Conservation (phyloP, 1,140 invertebrate species). For the Diuraphis noxia region DNA sequence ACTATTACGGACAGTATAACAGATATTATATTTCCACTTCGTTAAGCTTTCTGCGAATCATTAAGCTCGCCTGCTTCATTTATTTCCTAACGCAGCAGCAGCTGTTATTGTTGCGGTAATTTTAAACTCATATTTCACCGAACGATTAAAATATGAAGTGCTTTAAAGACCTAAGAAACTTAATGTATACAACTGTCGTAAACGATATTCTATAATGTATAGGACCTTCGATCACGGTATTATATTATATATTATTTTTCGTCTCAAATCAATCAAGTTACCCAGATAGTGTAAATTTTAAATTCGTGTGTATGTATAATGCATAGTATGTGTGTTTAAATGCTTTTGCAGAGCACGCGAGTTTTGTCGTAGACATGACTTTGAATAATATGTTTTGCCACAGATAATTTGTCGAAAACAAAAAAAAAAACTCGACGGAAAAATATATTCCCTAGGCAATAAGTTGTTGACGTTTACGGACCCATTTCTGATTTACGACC, state of each 20-base stretch:
- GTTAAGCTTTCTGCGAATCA: constrained; percentile 25
- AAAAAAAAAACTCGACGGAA: neutral
- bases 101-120: neutral
- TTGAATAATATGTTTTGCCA: neutral
- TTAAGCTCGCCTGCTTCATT: neutral
- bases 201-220: neutral
- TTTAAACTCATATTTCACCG: neutral
- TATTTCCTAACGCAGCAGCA: neutral
- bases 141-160: neutral
- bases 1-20: neutral
- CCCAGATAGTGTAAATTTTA: neutral
- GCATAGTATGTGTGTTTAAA: neutral
- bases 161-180: neutral
- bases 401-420: neutral
- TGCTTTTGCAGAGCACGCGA: neutral
- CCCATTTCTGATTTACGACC: neutral
- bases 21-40: constrained; percentile 14
- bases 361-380: neutral
- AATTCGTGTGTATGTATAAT: neutral
- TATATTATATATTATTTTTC: neutral
- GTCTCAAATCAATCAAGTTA: neutral
- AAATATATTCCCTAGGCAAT: neutral
- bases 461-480: neutral
- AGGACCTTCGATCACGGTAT: neutral
- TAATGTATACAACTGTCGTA: neutral